These are phyloP conservation scores for Xenopus laevis DNA, from an alignment of 2,113 vertebrate genomes.

Conservation along the genomic window DNA sequence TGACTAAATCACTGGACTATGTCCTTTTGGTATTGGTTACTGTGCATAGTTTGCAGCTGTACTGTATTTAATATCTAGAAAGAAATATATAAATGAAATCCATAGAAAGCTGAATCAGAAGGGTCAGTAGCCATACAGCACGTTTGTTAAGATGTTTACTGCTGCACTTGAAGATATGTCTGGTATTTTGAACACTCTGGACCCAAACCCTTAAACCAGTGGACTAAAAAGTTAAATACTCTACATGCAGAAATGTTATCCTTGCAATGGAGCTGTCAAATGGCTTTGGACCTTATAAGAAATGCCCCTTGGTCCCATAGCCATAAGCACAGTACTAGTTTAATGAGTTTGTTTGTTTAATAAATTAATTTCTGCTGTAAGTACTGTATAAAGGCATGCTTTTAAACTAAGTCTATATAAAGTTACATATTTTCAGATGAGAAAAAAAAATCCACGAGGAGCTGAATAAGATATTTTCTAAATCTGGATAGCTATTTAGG, in stretches of 20 bases:
- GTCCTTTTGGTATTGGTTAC: too few species aligned
- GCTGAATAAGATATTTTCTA: constrained; percentile 42
- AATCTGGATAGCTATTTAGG: constrained; percentile 40
- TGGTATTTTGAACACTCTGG: too few species aligned
- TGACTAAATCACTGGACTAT: too few species aligned
- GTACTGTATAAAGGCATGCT: constrained; percentile 16
- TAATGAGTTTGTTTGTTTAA: background rate
- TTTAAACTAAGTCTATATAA: constrained; percentile 25
- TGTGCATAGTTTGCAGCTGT: too few species aligned
- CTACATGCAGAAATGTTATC: background rate
- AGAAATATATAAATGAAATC: too few species aligned
- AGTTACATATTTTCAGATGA: constrained; percentile 15
- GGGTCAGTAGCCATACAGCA: too few species aligned
- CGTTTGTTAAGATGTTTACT: too few species aligned
- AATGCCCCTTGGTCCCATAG: background rate
- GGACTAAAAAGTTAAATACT: background rate
- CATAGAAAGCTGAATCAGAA: too few species aligned
- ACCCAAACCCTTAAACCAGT: too few species aligned
- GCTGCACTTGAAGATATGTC: too few species aligned
- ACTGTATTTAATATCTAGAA: too few species aligned
- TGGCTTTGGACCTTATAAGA: background rate
- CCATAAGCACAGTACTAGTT: background rate
- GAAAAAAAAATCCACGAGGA: constrained; percentile 26
- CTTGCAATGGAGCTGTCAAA: background rate
- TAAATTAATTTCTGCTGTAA: background rate